Base-by-base conservation (phyloP, 2,797 vertebrate genomes). In the Hafferia zeledoni region DNA sequence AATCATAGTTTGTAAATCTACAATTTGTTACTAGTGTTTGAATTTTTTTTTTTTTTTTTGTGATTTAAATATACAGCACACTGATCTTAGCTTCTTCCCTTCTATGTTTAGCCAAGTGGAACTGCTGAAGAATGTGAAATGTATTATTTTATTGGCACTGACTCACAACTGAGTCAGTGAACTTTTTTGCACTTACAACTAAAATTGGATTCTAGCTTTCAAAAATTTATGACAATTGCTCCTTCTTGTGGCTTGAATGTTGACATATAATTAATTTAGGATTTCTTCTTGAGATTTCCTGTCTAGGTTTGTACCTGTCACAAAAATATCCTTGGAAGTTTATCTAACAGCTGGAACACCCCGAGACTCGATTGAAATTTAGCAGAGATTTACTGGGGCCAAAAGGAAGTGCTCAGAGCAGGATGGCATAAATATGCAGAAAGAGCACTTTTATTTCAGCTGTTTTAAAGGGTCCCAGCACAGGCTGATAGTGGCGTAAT, bases 181-280 rank as follows among this genome's bases (percentile, higher is more conserved):
- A 94, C 94, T 87, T 69, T 68, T 96, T 95, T 86, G 50, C 80
- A 94, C 96, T 97, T 95, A 88, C 83, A 97, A 92, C 95, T 90
- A 96, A 98, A 97, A 97, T 89, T 96, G 95, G 96, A 97, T 97
- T 95, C 95, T 95, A 96, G 92, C 89, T 93, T 97, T 90, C 94
- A 96, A 77, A 95, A 97, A 97, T 97, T 97, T 97, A 97, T 96
- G 97, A 97, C 96, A 97, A 97, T 97, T 98, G 97, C 96, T 98
- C 97, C 98, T 98, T 98, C 98, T 98, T 97, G 97, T 98, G 97
- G 97, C 97, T 98, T 98, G 96, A 97, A 97, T 97, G 97, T 96
- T 98, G 97, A 97, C 96, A 94, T 97, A 97, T 97, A 98, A 98
- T 98, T 98, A 98, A 98, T 97, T 97, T 98, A 95, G 95, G 93